Evolutionary conservation across 2,113 vertebrate genomes (phyloP).

Genomic region (Diglossa brunneiventris): DNA sequence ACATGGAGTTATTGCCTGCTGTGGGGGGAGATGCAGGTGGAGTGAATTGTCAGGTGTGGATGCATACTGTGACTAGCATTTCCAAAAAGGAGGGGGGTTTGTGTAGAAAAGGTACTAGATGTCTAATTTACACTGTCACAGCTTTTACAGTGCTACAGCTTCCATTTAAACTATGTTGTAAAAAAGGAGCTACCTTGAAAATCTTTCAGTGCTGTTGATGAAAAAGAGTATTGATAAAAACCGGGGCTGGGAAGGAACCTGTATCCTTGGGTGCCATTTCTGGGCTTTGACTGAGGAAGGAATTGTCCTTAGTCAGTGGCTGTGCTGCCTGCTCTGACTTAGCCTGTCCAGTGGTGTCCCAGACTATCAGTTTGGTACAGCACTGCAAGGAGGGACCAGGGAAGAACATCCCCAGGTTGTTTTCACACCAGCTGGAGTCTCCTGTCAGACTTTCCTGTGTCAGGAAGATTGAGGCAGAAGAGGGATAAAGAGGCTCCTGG

Average conservation of each 20-base stretch:
- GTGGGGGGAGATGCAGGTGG: neutral
- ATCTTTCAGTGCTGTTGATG: neutral
- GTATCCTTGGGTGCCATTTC: neutral
- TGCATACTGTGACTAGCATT: neutral
- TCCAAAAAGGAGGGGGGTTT: neutral
- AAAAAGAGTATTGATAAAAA: neutral
- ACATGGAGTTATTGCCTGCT: neutral
- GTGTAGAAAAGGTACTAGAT: neutral
- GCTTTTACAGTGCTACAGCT: neutral
- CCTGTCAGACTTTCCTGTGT: neutral
- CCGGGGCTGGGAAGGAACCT: neutral
- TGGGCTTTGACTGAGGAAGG: neutral
- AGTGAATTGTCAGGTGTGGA: neutral
- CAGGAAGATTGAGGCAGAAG: neutral
- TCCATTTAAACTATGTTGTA: neutral
- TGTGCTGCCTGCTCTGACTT: neutral
- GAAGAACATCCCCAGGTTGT: neutral
- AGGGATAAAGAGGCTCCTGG: constrained; percentile 33
- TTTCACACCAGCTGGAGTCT: neutral
- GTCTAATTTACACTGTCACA: neutral
- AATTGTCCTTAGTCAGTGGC: neutral
- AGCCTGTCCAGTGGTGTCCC: neutral
- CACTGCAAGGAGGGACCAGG: neutral
- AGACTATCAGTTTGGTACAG: neutral
- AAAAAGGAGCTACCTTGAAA: neutral